These are phyloP conservation scores for Tyrannus savana DNA, from an alignment of 2,113 vertebrate species.

Conservation along the genomic window DNA sequence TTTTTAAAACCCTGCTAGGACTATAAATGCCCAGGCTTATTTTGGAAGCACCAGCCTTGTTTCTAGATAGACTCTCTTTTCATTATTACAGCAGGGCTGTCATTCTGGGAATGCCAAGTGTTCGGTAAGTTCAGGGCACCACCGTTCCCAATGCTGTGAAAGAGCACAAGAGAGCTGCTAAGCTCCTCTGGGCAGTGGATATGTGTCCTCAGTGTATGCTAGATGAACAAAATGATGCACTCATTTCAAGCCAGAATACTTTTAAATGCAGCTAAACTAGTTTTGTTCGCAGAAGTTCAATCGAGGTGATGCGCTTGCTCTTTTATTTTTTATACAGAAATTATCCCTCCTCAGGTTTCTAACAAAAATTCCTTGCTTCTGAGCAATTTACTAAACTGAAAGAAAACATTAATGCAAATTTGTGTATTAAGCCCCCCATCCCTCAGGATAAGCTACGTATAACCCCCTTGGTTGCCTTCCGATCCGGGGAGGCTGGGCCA, in stretches of 20 bases:
- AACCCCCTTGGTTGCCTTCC: background rate
- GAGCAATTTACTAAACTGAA: background rate
- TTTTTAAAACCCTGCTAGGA: background rate
- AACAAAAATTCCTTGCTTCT: background rate
- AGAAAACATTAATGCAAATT: background rate
- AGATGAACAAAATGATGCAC: background rate
- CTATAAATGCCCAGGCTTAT: background rate
- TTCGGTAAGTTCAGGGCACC: background rate
- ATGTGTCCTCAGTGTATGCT: background rate
- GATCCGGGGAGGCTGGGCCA: background rate
- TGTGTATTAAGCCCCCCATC: background rate
- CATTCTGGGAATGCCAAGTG: background rate
- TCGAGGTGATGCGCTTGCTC: background rate
- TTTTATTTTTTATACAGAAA: background rate
- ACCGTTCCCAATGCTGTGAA: background rate
- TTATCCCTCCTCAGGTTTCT: background rate
- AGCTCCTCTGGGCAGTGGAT: background rate
- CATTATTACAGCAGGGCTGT: background rate
- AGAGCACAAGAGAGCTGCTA: background rate
- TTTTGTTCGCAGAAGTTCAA: background rate
- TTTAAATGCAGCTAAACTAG: background rate
- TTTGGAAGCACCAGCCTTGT: background rate
- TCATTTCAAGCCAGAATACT: background rate
- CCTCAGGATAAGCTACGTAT: background rate
- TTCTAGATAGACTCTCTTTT: background rate